Evolutionary conservation across 2,113 vertebrate species (phyloP), one percentile per base, ranked within the genome.

Genomic region (Salvelinus fontinalis): DNA sequence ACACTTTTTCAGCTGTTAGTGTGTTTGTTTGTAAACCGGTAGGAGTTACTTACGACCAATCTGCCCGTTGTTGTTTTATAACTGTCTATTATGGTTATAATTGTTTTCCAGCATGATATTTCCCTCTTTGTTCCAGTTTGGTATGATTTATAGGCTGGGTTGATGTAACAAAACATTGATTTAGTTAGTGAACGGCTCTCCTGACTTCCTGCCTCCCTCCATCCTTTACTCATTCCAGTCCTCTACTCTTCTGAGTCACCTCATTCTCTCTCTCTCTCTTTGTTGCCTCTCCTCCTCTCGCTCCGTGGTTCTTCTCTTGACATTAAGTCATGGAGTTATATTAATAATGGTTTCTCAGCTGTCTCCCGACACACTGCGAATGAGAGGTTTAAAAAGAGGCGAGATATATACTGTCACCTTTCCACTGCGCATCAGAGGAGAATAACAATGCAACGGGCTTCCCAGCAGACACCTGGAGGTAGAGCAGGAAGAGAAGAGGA

Each of bases 331-430:
- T 34, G 29, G 66, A 68, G 26, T 67, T 29, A 16, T 13, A 29
- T 20, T 67, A 29, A 67, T 29, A 29, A 39, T 11, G 29, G 27
- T 20, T 34, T 18, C 29, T 18, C 5, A 20, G 66, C 29, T 34
- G 66, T 16, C 29, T 20, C 13, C 7, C 18, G 14, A 44, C 39
- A 44, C 8, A 29, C 20, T 49, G 68, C 12, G 68, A 49, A 13
- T 8, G 31, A 34, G 67, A 29, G 16, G 26, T 14, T 16, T 68
- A 31, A 34, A 66, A 27, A 66, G 26, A 26, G 12, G 7, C 8
- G 24, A 26, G 66, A 34, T 68, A 31, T 20, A 68, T 68, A 68
- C 18, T 39, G 29, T 68, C 66, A 68, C 66, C 66, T 68, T 68
- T 68, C 8, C 27, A 3, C 29, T 29, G 66, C 9, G 16, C 66